Percentiles rank a stretch among this genome's conserved stretches.
Conservation (phyloP, 2,797 vertebrate species). For the Falco cherrug region DNA sequence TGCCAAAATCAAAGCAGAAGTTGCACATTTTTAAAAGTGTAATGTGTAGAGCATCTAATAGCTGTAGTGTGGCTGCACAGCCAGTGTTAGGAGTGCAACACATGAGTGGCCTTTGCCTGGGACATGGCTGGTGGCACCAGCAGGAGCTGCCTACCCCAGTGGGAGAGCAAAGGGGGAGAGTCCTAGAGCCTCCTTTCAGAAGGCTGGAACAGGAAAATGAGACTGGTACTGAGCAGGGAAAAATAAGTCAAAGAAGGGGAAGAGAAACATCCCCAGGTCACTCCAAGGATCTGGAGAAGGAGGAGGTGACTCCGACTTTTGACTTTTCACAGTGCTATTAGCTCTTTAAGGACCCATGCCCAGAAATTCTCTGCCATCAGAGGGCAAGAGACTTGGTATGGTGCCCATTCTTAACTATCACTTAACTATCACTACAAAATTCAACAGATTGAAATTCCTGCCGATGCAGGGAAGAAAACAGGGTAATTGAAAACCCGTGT, state of each 20-base stretch:
- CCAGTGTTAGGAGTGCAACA: not conserved
- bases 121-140: not conserved
- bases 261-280: not conserved
- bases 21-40: slow-evolving; percentile 10
- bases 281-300: not conserved
- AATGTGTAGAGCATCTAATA: slow-evolving; percentile 16
- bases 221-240: not conserved
- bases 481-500: slow-evolving; percentile 1
- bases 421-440: not conserved
- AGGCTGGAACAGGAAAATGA: not conserved
- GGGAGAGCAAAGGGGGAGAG: not conserved
- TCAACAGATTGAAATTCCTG: not conserved
- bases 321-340: not conserved
- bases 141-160: not conserved
- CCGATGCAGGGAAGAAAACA: not conserved
- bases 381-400: not conserved
- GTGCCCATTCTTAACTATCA: not conserved
- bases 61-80: not conserved
- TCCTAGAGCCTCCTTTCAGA: slow-evolving; percentile 29
- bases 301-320: not conserved
- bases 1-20: slow-evolving; percentile 55
- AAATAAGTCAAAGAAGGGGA: not conserved
- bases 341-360: not conserved
- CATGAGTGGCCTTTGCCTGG: not conserved
- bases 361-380: not conserved